These are phyloP conservation scores for Sarcophaga carnaria DNA, from an alignment of 2,888 invertebrate species.

Conservation along the genomic window DNA sequence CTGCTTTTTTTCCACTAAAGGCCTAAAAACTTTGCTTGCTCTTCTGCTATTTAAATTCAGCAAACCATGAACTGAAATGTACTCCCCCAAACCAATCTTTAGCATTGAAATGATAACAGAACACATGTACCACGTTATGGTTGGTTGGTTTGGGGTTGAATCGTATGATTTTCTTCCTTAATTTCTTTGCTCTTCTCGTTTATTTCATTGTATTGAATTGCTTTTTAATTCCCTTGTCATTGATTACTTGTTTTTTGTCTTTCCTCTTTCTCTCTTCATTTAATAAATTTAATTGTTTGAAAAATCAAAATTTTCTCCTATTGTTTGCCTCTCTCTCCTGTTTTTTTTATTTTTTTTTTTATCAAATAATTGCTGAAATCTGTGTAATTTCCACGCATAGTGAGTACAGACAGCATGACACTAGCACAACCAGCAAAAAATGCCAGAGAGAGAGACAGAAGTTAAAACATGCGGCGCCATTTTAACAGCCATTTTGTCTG, in stretches of 20 bases:
- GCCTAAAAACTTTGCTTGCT: too few species aligned
- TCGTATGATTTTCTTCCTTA: neutral
- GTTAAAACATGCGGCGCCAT: slow-evolving; percentile 67
- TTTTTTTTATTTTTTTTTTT: neutral
- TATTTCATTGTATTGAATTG: neutral
- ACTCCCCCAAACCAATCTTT: too few species aligned
- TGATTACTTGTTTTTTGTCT: slow-evolving; percentile 7
- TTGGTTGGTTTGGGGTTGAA: neutral
- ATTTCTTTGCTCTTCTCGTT: neutral
- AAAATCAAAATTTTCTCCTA: slow-evolving; percentile 38
- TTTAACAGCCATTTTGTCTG: slow-evolving; percentile 70
- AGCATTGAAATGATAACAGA: too few species aligned
- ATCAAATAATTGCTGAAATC: neutral
- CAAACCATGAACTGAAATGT: too few species aligned
- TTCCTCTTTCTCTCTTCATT: slow-evolving; percentile 41
- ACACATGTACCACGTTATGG: too few species aligned
- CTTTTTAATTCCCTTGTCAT: neutral
- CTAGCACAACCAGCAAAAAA: neutral
- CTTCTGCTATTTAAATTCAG: too few species aligned
- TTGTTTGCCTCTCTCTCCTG: neutral
- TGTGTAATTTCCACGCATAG: neutral
- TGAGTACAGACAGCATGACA: neutral
- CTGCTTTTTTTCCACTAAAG: too few species aligned
- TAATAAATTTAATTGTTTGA: slow-evolving; percentile 66
- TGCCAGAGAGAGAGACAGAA: slow-evolving; percentile 9